Evolutionary conservation across 2,888 invertebrate genomes (phyloP).

Genomic region (Drosophila niveifrons): DNA sequence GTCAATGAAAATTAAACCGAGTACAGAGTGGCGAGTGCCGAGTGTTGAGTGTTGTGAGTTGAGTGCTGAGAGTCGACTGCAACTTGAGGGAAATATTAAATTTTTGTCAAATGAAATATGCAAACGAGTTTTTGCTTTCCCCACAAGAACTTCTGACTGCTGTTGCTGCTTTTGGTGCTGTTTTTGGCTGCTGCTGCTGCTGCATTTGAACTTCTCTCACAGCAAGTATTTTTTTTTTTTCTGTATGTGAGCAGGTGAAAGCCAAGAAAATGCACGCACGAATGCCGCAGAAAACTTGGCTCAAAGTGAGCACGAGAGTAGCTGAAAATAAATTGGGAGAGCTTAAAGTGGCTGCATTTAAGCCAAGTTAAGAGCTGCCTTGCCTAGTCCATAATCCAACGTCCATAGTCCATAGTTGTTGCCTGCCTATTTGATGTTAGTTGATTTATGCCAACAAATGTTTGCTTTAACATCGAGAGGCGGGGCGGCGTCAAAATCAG

Average conservation of each 20-base stretch:
- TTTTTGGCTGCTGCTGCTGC: background rate
- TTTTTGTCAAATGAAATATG: constrained; percentile 43
- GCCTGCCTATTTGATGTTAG: constrained; percentile 21
- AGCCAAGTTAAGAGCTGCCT: constrained; percentile 16
- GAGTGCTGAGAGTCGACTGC: background rate
- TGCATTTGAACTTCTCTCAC: constrained; percentile 27
- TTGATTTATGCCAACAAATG: constrained; percentile 12
- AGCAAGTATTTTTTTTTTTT: constrained; percentile 16
- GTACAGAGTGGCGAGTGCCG: background rate
- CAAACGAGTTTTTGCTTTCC: constrained; percentile 16
- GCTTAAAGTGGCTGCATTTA: constrained; percentile 23
- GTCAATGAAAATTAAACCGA: constrained; percentile 22
- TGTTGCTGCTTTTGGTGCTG: background rate
- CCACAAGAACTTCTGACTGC: background rate
- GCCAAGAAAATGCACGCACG: constrained; percentile 40
- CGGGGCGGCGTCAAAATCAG: constrained; percentile 1
- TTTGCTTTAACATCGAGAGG: constrained; percentile 2
- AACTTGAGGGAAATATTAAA: constrained; percentile 39
- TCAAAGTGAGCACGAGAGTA: background rate
- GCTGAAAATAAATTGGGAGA: constrained; percentile 9
- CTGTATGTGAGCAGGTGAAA: constrained; percentile 5
- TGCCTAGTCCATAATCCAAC: constrained; percentile 2
- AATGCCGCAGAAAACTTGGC: constrained; percentile 24
- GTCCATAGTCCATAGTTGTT: constrained; percentile 3
- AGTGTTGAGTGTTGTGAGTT: background rate